Base-by-base conservation (phyloP, 2,797 vertebrate species). In the Danio choprae region DNA sequence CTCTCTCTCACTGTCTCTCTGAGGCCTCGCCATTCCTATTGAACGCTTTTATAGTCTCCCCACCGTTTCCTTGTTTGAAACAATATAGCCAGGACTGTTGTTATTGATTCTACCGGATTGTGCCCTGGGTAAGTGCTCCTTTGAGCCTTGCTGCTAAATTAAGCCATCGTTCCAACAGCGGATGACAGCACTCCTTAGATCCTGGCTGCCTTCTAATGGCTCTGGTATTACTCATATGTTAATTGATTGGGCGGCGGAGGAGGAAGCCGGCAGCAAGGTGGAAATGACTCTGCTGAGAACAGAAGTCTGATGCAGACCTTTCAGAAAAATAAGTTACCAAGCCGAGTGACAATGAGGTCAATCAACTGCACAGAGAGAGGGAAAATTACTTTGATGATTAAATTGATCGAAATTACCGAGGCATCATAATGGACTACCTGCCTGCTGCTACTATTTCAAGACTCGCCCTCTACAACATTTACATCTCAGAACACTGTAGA, bases 101-200 rank as follows among this genome's bases (percentile, higher is more conserved):
- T 94, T 94, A 96, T 95, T 93, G 94, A 96, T 96, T 92, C 83
- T 80, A 89, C 90, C 89, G 91, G 92, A 92, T 85, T 92, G 94
- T 89, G 89, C 83, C 90, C 81, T 82, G 86, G 76, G 90, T 92
- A 92, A 94, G 93, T 91, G 94, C 88, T 92, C 94, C 94, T 96
- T 79, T 73, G 94, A 95, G 96, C 91, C 93, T 90, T 76, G 87
- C 88, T 86, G 93, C 91, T 93, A 90, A 94, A 95, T 96, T 95
- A 95, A 95, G 93, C 94, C 92, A 94, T 96, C 93, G 94, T 93
- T 95, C 90, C 95, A 94, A 89, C 80, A 91, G 93, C 92, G 90
- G 93, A 94, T 94, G 95, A 96, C 95, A 95, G 88, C 91, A 91
- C 91, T 93, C 92, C 92, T 92, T 89, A 88, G 89, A 92, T 93